Evolutionary conservation across 2,797 vertebrate genomes (phyloP).

Genomic region (Adelosebastes latens): DNA sequence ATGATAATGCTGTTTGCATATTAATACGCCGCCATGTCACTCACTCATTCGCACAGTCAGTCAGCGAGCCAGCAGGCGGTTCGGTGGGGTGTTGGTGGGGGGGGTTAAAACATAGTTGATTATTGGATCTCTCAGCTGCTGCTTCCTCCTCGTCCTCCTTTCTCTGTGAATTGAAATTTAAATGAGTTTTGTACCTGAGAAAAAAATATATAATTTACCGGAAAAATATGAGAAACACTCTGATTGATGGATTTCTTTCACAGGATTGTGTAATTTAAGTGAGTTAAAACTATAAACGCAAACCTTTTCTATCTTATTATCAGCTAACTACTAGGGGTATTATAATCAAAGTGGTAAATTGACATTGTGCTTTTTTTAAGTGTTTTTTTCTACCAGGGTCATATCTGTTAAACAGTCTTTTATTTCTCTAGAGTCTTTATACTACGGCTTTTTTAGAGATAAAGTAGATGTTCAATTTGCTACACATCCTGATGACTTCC

Average conservation of each 20-base stretch:
- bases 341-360: slow-evolving; percentile 69
- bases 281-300: slow-evolving; percentile 34
- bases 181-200: slow-evolving; percentile 48
- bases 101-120: slow-evolving; percentile 81
- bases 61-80: slow-evolving; percentile 77
- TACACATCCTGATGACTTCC: not conserved
- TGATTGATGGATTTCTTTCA: slow-evolving; percentile 50
- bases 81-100: not conserved
- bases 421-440: slow-evolving; percentile 49
- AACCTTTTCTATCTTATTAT: slow-evolving; percentile 59
- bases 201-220: slow-evolving; percentile 2
- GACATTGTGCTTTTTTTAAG: slow-evolving; percentile 31
- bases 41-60: slow-evolving; percentile 83
- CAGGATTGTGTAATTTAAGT: slow-evolving; percentile 29
- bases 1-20: slow-evolving; percentile 91
- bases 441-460: slow-evolving; percentile 20
- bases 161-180: slow-evolving; percentile 51
- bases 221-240: slow-evolving; percentile 16
- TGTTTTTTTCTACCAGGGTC: slow-evolving; percentile 36
- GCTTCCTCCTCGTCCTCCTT: slow-evolving; percentile 33
- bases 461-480: slow-evolving; percentile 28
- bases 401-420: slow-evolving; percentile 28
- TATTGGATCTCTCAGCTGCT: slow-evolving; percentile 45
- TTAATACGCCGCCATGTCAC: slow-evolving; percentile 89
- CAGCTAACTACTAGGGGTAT: slow-evolving; percentile 38